Conservation (phyloP, 2,113 vertebrate species). For the Callaeas wilsoni region DNA sequence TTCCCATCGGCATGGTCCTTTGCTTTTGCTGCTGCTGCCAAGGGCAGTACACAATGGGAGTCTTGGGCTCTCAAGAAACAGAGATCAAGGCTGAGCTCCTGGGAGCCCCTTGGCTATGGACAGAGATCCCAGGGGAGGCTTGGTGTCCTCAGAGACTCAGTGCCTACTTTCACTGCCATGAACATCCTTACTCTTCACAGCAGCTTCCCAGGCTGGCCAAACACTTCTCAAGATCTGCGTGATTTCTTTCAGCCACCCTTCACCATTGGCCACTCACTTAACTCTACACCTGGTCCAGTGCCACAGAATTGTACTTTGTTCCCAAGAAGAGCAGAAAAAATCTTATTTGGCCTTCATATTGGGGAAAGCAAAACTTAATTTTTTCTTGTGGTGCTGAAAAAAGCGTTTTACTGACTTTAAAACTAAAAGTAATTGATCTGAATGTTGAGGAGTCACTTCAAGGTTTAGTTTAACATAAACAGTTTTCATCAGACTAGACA, state of each 20-base stretch:
- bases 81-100: neutral
- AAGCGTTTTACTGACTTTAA: neutral
- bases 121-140: neutral
- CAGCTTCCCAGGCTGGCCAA: neutral
- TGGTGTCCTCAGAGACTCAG: neutral
- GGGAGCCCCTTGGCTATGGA: neutral
- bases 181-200: neutral
- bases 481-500: neutral
- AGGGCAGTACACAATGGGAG: neutral
- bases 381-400: neutral
- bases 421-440: conserved; percentile 11
- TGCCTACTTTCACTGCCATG: neutral
- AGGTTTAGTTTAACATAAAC: neutral
- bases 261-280: neutral
- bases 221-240: neutral
- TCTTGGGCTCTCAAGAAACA: neutral
- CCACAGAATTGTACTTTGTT: neutral
- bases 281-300: neutral
- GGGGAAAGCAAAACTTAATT: neutral
- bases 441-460: neutral
- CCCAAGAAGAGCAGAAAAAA: neutral
- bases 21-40: neutral
- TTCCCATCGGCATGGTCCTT: neutral
- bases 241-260: neutral
- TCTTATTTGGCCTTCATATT: neutral